Conservation (phyloP, 2,888 invertebrate species). For the Argynnis bischoffii region DNA sequence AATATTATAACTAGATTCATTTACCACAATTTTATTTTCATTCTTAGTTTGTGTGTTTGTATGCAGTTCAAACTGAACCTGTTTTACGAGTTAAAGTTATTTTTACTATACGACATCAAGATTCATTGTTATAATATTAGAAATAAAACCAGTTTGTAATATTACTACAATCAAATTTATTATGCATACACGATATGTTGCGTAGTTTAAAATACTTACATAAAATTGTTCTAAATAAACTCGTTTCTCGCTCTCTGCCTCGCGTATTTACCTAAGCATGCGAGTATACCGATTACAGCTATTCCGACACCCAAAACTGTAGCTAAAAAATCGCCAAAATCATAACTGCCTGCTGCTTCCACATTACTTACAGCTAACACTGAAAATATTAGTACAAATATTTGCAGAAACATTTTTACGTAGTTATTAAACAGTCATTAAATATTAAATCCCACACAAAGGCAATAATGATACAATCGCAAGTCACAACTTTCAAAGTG, state of each 20-base stretch:
- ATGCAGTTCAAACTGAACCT: too few species aligned
- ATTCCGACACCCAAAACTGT: constrained; percentile 84
- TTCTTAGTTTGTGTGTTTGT: too few species aligned
- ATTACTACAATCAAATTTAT: constrained; percentile 4
- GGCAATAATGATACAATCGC: too few species aligned
- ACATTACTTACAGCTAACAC: constrained; percentile 66
- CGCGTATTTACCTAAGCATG: constrained; percentile 87
- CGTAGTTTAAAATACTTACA: constrained; percentile 46
- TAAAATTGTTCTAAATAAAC: constrained; percentile 61
- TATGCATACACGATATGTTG: background rate
- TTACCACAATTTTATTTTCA: too few species aligned
- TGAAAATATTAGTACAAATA: constrained; percentile 62
- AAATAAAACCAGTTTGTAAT: constrained; percentile 13
- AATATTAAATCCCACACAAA: background rate
- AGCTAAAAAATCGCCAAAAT: constrained; percentile 86
- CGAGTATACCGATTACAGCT: constrained; percentile 83
- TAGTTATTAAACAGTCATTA: constrained; percentile 1
- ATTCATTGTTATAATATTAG: background rate
- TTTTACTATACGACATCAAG: background rate
- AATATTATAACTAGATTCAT: too few species aligned
- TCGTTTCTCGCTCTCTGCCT: constrained; percentile 82
- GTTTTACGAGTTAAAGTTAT: too few species aligned
- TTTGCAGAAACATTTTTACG: constrained; percentile 62
- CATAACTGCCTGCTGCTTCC: constrained; percentile 81
- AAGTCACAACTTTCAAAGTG: too few species aligned